phyloP scores from a whole-genome alignment of 1,140 invertebrate species.

The Drosophila oshimai region DNA sequence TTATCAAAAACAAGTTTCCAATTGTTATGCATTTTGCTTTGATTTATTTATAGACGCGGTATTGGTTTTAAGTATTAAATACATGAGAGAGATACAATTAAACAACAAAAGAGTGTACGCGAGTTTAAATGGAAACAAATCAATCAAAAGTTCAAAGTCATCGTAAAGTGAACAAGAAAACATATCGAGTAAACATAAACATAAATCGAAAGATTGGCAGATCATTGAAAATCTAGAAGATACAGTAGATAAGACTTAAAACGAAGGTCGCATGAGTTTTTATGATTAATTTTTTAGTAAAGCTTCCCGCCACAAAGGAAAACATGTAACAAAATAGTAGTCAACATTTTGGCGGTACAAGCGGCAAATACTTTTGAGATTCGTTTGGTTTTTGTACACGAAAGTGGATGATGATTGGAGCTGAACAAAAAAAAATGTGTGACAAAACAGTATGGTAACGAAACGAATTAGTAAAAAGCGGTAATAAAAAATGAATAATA shows the following conservation, averaged over 20 bases:
- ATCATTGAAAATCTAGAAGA: slow-evolving; percentile 28
- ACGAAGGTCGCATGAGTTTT: slow-evolving; percentile 82
- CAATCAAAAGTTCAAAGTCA: slow-evolving; percentile 31
- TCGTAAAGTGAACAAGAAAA: slow-evolving; percentile 34
- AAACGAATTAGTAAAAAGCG: slow-evolving; percentile 79
- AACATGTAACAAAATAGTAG: slow-evolving; percentile 11
- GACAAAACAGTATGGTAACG: slow-evolving; percentile 49
- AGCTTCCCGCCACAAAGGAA: slow-evolving; percentile 60
- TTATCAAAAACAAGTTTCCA: slow-evolving; percentile 57
- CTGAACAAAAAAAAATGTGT: slow-evolving; percentile 32
- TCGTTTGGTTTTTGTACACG: slow-evolving; percentile 39
- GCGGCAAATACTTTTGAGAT: slow-evolving; percentile 48
- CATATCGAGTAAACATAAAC: slow-evolving; percentile 60
- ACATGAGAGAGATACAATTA: slow-evolving; percentile 77
- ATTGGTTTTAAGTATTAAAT: slow-evolving; percentile 77
- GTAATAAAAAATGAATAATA: slow-evolving; percentile 82
- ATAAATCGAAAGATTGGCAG: slow-evolving; percentile 50
- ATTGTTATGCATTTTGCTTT: slow-evolving; percentile 64
- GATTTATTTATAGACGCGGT: slow-evolving; percentile 70
- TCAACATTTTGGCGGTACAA: slow-evolving; percentile 34
- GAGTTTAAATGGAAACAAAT: slow-evolving; percentile 18
- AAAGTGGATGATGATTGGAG: slow-evolving; percentile 46
- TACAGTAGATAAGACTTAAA: slow-evolving; percentile 63
- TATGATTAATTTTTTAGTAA: slow-evolving; percentile 83
- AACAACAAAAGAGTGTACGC: slow-evolving; percentile 63